Evolutionary conservation across 2,113 vertebrate species (phyloP), one percentile per base, ranked within the genome.

Genomic region (Jacana jacana): DNA sequence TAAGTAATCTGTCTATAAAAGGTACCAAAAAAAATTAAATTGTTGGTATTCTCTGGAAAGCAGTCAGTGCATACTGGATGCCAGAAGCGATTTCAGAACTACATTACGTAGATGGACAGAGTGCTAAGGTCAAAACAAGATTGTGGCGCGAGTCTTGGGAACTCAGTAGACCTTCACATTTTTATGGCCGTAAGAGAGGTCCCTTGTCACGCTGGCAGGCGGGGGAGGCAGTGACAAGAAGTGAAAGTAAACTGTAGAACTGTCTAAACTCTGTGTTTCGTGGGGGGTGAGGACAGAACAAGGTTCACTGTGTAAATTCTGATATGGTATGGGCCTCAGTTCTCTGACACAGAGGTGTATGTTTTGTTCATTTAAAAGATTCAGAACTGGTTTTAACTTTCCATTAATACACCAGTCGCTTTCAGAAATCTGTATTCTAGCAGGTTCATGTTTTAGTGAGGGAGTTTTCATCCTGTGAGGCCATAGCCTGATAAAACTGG

Each of bases 61-160:
- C 19, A 1, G 9, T 39, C 2, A 0, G 49, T 44, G 60, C 10
- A 1, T 8, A 20, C 10, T 0, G 10, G 2, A 0, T 70, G n/a
- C 22, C 77, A 48, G 81, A 52, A 89, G 66, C 4, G 7, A 37
- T 86, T 83, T 80, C 69, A 70, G 91, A 93, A 4, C 46, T 39
- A 0, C 15, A 3, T 42, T 54, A 4, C 11, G 40, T 5, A 65
- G 61, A 9, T 39, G 66, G 57, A 22, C 49, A 73, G 71, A 65
- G 82, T 46, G 30, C 81, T 52, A 17, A 75, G 71, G 71, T 68
- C 40, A 86, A 31, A 75, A 19, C 48, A n/a, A 5, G 7, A 1
- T 14, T 78, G 8, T 18, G 52, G 30, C 57, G 48, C 65, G 66
- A 40, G 42, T 40, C 37, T 9, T 18, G 15, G 49, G 12, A 23